Base-by-base conservation (phyloP, 2,113 vertebrate species). In the Electrona antarctica region DNA sequence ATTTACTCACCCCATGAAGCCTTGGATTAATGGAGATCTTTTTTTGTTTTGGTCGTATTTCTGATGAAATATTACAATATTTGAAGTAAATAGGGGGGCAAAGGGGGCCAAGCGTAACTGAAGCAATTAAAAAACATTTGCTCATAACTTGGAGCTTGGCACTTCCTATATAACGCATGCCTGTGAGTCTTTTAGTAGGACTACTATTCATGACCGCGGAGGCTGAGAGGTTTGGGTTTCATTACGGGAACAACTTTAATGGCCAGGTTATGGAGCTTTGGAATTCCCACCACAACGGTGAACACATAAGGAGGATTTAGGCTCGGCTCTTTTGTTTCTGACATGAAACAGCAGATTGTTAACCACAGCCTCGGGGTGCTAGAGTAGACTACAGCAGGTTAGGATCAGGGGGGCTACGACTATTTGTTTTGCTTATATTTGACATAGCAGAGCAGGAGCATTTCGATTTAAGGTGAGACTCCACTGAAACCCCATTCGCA, bases 321-420 rank as follows among this genome's bases (percentile, higher is more conserved):
- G 79, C 64, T 70, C 69, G 67, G 71, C 60, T 71, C 79, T 88
- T 89, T 91, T 87, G 85, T 86, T 85, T 76, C 69, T 47, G 73
- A 89, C 86, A 86, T 87, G 84, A 87, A 88, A 88, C 83, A 12
- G 74, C 69, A 81, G 75, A 83, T 82, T 89, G 80, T 88, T 88
- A 86, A 77, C 58, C 56, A 7, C 47, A 54, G 66, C 87, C 85
- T 49, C 46, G 65, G 89, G 85, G 81, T 60, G 68, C 49, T 62
- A 54, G 54, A 77, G 51, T 0, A n/a, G 54, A 77, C 55, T 0
- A n/a, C 76, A 73, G 60, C 73, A 71, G 71, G 76, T 83, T 54
- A 62, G 54, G 49, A 71, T 71, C 82, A 57, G 57, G 45, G 21
- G 6, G 33, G 33, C 33, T 41, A 41, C 73, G 48, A 8, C 29